phyloP scores from a whole-genome alignment of 1,140 invertebrate genomes.

The Archivesica marissinica region DNA sequence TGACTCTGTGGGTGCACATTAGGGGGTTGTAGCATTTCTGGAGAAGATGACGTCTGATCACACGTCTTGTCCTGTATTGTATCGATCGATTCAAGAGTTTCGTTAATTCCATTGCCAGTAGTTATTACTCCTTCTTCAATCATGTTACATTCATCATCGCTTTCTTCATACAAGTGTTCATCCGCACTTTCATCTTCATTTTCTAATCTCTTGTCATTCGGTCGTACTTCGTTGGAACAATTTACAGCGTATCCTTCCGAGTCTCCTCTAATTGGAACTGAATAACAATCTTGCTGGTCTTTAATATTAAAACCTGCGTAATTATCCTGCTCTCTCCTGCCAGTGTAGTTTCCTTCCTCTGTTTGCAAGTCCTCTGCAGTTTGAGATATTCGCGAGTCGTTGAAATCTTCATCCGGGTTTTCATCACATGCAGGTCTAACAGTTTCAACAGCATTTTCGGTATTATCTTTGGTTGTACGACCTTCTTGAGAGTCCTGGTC shows the following conservation, averaged over 20 bases:
- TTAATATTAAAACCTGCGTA: no score
- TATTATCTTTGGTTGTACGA: neutral
- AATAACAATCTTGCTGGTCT: no score
- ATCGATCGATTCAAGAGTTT: no score
- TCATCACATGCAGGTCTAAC: neutral
- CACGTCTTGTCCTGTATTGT: neutral
- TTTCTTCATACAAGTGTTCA: neutral
- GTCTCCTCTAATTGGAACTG: no score
- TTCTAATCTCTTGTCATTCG: neutral
- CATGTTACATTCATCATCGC: neutral
- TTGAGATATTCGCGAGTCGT: no score
- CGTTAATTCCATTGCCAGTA: neutral
- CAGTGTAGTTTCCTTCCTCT: no score
- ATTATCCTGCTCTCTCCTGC: no score
- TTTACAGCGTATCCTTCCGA: no score
- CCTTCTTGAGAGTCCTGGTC: neutral
- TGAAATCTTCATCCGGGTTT: no score
- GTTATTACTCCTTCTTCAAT: no score
- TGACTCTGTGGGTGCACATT: neutral
- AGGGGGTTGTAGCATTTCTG: neutral
- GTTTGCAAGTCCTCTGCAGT: no score
- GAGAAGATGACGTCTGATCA: neutral
- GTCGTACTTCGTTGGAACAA: no score
- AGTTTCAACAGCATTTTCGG: neutral
- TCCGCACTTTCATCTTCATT: neutral